Percentiles rank a stretch among this genome's conserved stretches.
phyloP scores from a whole-genome alignment of 2,797 vertebrate genomes.

The Lithobates pipiens region DNA sequence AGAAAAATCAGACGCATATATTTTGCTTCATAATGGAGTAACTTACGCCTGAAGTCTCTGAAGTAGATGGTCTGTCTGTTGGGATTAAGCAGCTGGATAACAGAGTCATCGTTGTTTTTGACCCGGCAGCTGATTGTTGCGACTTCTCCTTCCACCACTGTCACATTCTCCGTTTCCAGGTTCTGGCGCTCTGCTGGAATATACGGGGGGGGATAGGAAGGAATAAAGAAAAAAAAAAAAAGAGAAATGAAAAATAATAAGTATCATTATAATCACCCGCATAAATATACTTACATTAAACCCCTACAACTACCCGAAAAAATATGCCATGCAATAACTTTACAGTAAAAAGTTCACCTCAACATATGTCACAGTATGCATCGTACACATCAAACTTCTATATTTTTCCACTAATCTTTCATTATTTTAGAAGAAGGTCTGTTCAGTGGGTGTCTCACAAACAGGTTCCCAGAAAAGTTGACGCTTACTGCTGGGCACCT shows the following conservation, averaged over 20 bases:
- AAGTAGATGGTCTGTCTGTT: constrained; percentile 99
- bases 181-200: constrained; percentile 88
- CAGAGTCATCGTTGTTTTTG: constrained; percentile 96
- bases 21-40: neutral
- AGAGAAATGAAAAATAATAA: neutral
- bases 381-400: neutral
- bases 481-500: constrained; percentile 21
- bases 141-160: constrained; percentile 94
- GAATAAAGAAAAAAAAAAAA: no score
- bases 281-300: neutral
- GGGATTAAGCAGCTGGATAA: constrained; percentile 98
- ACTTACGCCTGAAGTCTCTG: constrained; percentile 94
- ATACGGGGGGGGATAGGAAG: neutral
- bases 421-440: constrained; percentile 41
- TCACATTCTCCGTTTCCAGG: constrained; percentile 90
- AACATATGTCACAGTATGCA: neutral
- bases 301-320: neutral
- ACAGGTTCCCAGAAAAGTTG: constrained; percentile 23
- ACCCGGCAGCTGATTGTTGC: constrained; percentile 97
- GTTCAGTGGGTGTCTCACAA: constrained; percentile 34
- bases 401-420: constrained; percentile 9
- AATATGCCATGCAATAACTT: neutral
- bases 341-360: neutral
- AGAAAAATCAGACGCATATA: neutral
- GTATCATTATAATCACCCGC: neutral